Percentiles rank a stretch among this genome's conserved stretches.
These are phyloP conservation scores for Panagrolaimus sp. DNA, from an alignment of 1,140 invertebrate species.

Conservation along the genomic window DNA sequence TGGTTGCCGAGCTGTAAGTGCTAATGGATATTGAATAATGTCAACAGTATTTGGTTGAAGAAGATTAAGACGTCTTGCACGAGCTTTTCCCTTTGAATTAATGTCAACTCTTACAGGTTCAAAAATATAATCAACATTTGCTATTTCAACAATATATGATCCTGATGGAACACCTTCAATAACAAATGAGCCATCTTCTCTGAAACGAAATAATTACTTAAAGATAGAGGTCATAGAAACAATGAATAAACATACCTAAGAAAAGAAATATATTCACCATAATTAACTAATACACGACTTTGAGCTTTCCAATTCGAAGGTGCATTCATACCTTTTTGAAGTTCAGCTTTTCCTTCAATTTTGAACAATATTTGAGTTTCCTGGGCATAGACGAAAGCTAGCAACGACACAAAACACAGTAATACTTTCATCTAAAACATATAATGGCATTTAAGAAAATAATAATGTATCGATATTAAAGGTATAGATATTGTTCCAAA, in stretches of 20 bases:
- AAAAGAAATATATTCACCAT: slow-evolving; percentile 54
- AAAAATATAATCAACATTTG: slow-evolving; percentile 81
- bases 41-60: slow-evolving; percentile 64
- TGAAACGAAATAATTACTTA: slow-evolving; percentile 56
- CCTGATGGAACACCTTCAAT: slow-evolving; percentile 83
- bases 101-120: slow-evolving; percentile 88
- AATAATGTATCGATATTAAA: background rate
- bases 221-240: background rate
- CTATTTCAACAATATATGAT: slow-evolving; percentile 86
- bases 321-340: slow-evolving; percentile 31
- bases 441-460: background rate
- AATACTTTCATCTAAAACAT: background rate
- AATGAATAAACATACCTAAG: slow-evolving; percentile 30
- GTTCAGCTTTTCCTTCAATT: slow-evolving; percentile 37
- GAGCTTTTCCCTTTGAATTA: slow-evolving; percentile 87
- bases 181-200: slow-evolving; percentile 84
- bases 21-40: slow-evolving; percentile 50
- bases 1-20: slow-evolving; percentile 50
- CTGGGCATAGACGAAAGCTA: background rate
- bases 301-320: slow-evolving; percentile 41
- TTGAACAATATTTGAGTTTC: slow-evolving; percentile 20
- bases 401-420: background rate
- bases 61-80: slow-evolving; percentile 86
- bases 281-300: slow-evolving; percentile 46
- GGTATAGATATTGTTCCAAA: background rate